Evolutionary conservation across 2,888 invertebrate genomes (phyloP), one percentile per base, ranked within the genome.

Genomic region (Xestia sexstrigata): DNA sequence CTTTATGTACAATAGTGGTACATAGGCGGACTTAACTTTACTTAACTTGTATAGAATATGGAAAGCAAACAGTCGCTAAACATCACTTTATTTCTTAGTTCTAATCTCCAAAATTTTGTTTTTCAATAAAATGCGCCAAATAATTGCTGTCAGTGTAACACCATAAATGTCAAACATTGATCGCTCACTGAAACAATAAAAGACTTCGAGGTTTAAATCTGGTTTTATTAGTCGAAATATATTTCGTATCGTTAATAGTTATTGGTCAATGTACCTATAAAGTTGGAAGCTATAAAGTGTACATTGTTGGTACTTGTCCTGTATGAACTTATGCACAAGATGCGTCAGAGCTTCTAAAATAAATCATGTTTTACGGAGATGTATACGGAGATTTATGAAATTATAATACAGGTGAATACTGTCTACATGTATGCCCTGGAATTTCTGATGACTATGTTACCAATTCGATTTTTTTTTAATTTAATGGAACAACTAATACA

Each of bases 261-360:
- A 35, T 35, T 81, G 49, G 74, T 26, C 74, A 23, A 66, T 52
- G 65, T 58, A 70, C 55, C 70, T n/a, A 60, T 78, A 60, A 78
- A 62, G 35, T 42, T 11, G 2, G 65, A 26, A 35, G 68, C 26
- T 71, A 62, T 82, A 71, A 81, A 70, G 70, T 45, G 52, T 74
- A 63, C 60, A 74, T 66, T 69, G 82, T 77, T 39, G 9, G 55
- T 52, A 17, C 42, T n/a, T 35, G 62, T 81, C 74, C 47, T 77
- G 35, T 77, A 35, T 11, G 71, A 60, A 81, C 60, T 42, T 74
- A 69, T 70, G 69, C 39, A 39, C 62, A 45, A 76, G 45, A 73
- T 81, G 85, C 85, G 77, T 85, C 82, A 78, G 11, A 45, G 39
- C 30, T 52, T 66, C 71, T 78, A 45, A 83, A 85, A 85, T 85